Base-by-base conservation (phyloP, 2,113 vertebrate genomes). In the Uria lomvia region DNA sequence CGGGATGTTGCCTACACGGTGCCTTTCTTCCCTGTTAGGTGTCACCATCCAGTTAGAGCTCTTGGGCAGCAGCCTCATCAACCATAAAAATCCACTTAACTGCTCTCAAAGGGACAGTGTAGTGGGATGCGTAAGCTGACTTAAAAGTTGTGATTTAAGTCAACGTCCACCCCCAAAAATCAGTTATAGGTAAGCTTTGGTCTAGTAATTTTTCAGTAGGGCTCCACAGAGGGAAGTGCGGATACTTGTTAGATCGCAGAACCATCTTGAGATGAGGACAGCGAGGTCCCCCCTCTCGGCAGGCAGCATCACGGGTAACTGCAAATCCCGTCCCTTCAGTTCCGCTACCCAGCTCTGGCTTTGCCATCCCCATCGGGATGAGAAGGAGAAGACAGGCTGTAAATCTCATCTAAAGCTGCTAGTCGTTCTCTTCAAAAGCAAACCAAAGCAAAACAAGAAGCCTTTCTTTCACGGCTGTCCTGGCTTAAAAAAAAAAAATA, bases 401-500 rank as follows among this genome's bases (percentile, higher is more conserved):
- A 82, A 77, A 67, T 42, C 14, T 22, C 26, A 47, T 40, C 30
- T 56, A 34, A 29, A 43, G 40, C 59, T 89, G 27, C 26, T 42
- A n/a, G 23, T 23, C 0, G 0, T 34, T 73, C 34, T 49, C 66
- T 62, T 9, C 30, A 43, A 86, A 68, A 86, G 17, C 29, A 43
- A 88, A 65, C 0, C 29, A 81, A 70, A 72, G 6, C 15, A 65
- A 58, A 77, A 1, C 29, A 53, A 58, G 59, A 53, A 53, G 10
- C 29, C n/a, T 71, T 93, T 67, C 3, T 23, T 47, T 91, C 67
- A 42, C 4, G 4, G 26, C 66, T 22, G 4, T 21, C 63, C 26
- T 27, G n/a, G 23, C 49, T 67, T 66, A 22, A 71, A 80, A 26
- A 22, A 71, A 80, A 26, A 82, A 29, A 71, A 80, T 75, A 32